Evolutionary conservation across 2,113 vertebrate species (phyloP), one percentile per base, ranked within the genome.

Genomic region (Vicugna pacos): DNA sequence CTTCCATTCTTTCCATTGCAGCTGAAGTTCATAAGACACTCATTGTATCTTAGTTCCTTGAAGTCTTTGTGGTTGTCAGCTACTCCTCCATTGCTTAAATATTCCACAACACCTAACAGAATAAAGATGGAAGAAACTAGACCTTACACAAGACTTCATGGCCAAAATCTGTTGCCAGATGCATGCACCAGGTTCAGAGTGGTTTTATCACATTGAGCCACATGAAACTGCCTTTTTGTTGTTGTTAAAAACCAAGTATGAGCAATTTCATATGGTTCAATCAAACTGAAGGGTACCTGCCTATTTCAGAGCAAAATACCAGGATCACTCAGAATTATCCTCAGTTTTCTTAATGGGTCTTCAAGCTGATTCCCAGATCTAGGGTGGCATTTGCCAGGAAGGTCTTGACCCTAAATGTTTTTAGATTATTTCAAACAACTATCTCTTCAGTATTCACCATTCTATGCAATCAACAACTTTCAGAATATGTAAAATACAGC

Each of bases 41-140:
- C 99, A 14, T 98, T 99, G 98, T 99, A 99, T 95, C 99, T 99
- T 54, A 99, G 98, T 98, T 99, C 99, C 98, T 99, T 99, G 98
- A 99, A 99, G 99, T 99, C 99, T 98, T 99, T 99, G 99, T 99
- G 99, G 99, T 99, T 99, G 97, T 99, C 99, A 1, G 99, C 99
- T 72, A 99, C 99, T 32, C 99, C 99, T 89, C 99, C 99, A 1
- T 99, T 99, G 98, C 99, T 99, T 98, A 99, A 99, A 98, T 99
- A 99, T 95, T 99, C 99, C 98, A 99, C 99, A 17, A 99, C 99
- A 97, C 99, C 99, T 99, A 98, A 76, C 4, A 95, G 82, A 92
- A 97, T 35, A 95, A 91, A 95, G 58, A n/a, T 82, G 30, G 38
- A 60, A 96, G 35, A 82, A 91, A 94, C 14, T 52, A 70, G 35